phyloP scores from a whole-genome alignment of 2,113 vertebrate species.

The Corythaeola cristata region DNA sequence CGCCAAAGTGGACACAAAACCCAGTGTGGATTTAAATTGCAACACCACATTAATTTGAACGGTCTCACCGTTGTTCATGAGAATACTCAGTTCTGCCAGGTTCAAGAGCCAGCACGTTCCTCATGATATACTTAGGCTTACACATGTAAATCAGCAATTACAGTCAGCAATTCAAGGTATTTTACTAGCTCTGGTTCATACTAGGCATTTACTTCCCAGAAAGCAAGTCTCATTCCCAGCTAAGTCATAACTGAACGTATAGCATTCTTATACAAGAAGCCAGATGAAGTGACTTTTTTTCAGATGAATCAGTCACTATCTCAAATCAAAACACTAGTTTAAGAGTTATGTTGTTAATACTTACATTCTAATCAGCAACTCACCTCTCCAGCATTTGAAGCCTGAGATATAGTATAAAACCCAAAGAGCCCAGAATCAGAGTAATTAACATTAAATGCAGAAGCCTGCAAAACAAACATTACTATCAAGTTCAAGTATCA shows the following conservation, averaged over 20 bases:
- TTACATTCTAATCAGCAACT: conserved; percentile 60
- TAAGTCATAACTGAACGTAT: background rate
- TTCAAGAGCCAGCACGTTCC: background rate
- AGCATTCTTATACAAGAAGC: background rate
- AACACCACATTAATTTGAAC: background rate
- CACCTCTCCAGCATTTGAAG: conserved; percentile 80
- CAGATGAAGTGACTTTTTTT: background rate
- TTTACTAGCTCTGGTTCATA: background rate
- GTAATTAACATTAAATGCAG: conserved; percentile 88
- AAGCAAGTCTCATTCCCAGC: background rate
- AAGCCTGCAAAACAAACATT: conserved; percentile 78
- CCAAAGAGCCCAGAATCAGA: conserved; percentile 96
- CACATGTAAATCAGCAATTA: background rate
- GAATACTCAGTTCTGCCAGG: background rate
- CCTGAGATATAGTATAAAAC: conserved; percentile 87
- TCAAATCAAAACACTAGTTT: background rate
- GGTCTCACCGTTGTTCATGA: background rate
- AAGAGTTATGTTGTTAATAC: background rate
- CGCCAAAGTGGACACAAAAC: background rate
- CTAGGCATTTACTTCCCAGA: background rate
- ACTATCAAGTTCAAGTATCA: background rate
- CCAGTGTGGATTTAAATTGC: background rate
- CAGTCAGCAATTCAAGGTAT: background rate
- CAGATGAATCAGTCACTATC: background rate
- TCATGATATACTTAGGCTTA: background rate